phyloP scores from a whole-genome alignment of 2,113 vertebrate genomes.

The Pachycephala philippinensis region DNA sequence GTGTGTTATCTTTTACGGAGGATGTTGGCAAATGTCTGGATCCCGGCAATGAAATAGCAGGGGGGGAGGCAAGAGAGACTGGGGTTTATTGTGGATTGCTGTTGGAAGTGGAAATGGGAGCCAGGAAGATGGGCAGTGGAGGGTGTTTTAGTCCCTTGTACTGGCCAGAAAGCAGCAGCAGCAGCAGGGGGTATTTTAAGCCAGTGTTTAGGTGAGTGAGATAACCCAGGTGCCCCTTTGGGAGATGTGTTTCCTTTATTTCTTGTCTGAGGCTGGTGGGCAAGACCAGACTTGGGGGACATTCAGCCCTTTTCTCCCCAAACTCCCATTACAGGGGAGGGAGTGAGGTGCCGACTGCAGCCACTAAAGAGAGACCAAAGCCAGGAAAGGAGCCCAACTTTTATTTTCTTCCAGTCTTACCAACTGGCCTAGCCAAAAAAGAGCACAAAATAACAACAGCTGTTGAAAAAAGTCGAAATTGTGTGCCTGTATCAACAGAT shows the following conservation, averaged over 20 bases:
- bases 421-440: background rate
- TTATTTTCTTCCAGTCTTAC: background rate
- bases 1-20: background rate
- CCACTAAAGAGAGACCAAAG: background rate
- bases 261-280: background rate
- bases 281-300: background rate
- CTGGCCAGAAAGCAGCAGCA: background rate
- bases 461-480: background rate
- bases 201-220: background rate
- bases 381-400: background rate
- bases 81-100: background rate
- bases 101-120: background rate
- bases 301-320: background rate
- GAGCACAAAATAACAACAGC: conserved; percentile 10
- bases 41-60: background rate
- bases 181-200: background rate
- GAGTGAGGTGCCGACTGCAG: background rate
- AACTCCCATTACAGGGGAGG: background rate
- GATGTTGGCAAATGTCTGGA: background rate
- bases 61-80: background rate
- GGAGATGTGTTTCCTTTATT: background rate
- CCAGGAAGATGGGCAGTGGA: background rate
- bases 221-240: background rate
- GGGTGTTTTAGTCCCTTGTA: background rate
- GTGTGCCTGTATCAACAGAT: background rate